phyloP scores from a whole-genome alignment of 2,888 invertebrate species.

The Cacoxenus indagator region DNA sequence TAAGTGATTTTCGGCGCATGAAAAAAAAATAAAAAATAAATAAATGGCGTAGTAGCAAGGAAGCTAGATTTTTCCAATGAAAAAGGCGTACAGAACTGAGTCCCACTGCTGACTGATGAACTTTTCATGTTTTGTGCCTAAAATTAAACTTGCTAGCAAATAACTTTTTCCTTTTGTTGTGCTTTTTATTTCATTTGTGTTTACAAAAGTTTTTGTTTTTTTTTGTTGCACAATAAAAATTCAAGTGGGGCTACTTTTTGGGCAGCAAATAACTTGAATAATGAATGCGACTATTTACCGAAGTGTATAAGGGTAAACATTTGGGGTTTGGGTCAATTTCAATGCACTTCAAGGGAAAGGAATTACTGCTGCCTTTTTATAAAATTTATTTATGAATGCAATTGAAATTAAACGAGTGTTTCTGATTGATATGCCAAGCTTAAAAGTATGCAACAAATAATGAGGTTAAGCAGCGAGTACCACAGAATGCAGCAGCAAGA shows the following conservation, averaged over 20 bases:
- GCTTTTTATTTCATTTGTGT: neutral
- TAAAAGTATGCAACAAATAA: conserved; percentile 9
- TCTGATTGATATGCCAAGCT: neutral
- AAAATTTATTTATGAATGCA: conserved; percentile 16
- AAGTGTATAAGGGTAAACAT: neutral
- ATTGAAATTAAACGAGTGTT: conserved; percentile 9
- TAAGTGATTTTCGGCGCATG: neutral
- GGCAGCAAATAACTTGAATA: neutral
- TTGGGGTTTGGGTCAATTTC: neutral
- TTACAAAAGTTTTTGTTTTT: neutral
- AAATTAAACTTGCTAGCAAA: neutral
- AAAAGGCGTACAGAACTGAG: neutral
- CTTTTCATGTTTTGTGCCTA: neutral
- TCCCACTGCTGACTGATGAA: neutral
- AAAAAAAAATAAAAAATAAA: conserved; percentile 6
- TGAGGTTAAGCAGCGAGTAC: neutral
- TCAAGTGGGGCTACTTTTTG: neutral
- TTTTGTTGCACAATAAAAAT: neutral
- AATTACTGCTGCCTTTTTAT: neutral
- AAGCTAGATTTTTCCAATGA: neutral
- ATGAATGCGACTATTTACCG: neutral
- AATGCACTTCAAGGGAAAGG: neutral
- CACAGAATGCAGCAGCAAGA: neutral
- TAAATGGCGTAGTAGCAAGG: neutral
- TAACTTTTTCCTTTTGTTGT: neutral